Conservation (phyloP, 1,140 invertebrate genomes). For the Akabosia matsudoensis region DNA sequence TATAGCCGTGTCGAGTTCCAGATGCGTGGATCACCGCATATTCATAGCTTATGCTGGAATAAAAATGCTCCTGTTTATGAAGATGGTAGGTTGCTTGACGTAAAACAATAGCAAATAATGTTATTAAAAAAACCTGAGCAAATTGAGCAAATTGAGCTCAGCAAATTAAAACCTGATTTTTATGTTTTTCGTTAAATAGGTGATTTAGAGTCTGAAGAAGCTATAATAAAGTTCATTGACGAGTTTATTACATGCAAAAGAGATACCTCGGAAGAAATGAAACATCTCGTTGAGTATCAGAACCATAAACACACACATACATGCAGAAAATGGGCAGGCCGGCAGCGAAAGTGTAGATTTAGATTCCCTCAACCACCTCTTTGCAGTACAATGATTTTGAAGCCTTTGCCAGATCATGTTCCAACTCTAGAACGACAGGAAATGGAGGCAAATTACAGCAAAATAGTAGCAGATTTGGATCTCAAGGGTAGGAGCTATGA, state of each 20-base stretch:
- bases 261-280: not conserved
- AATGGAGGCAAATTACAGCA: not conserved
- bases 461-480: not conserved
- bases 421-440: not conserved
- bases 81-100: not conserved
- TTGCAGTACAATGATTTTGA: conserved; percentile 10
- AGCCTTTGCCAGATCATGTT: not conserved
- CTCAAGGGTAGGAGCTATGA: not conserved
- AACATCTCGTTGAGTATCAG: conserved; percentile 22
- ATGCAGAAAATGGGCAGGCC: not conserved
- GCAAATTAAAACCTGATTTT: too few relatives aligned
- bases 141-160: too few relatives aligned
- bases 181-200: too few relatives aligned
- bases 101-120: not conserved
- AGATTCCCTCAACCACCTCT: conserved; percentile 29
- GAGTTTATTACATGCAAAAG: conserved; percentile 22
- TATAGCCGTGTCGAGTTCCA: conserved; percentile 52
- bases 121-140: too few relatives aligned
- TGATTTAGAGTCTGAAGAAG: not conserved
- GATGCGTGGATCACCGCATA: conserved; percentile 53
- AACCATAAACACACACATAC: conserved; percentile 30
- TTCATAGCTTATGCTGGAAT: conserved; percentile 53
- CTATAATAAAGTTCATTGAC: conserved; percentile 15
- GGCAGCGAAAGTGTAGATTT: conserved; percentile 16
- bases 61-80: conserved; percentile 48